Conservation (phyloP, 2,113 vertebrate species). For the Oncorhynchus clarkii region DNA sequence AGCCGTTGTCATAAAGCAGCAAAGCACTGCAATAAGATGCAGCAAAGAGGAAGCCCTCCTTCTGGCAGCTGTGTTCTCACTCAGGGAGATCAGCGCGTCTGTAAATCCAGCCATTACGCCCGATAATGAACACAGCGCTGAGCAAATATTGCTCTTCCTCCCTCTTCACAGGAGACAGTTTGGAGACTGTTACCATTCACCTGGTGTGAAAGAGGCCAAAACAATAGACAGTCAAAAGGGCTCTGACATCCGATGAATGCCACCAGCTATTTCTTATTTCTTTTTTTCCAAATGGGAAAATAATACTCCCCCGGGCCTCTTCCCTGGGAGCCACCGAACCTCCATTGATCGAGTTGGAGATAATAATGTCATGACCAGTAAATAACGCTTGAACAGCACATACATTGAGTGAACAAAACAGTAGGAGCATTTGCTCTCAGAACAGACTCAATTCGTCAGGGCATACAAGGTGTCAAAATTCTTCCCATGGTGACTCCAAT, state of each 20-base stretch:
- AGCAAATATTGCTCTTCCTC: conserved; percentile 56
- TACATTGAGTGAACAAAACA: conserved; percentile 34
- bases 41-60: neutral
- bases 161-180: conserved; percentile 46
- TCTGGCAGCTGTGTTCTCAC: neutral
- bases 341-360: conserved; percentile 78
- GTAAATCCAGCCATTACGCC: conserved; percentile 50
- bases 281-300: conserved; percentile 60
- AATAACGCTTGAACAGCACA: conserved; percentile 81
- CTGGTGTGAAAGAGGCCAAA: conserved; percentile 72
- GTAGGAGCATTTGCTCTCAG: too few species aligned
- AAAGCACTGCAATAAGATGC: neutral
- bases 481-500: too few species aligned
- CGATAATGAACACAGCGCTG: conserved; percentile 61
- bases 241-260: conserved; percentile 68
- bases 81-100: neutral
- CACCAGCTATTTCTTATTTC: conserved; percentile 75
- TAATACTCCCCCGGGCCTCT: conserved; percentile 75
- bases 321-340: conserved; percentile 63
- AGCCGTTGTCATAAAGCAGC: neutral
- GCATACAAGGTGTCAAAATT: too few species aligned
- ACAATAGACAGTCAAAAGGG: conserved; percentile 67
- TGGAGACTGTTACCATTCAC: conserved; percentile 60
- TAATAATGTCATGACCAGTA: conserved; percentile 85
- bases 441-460: too few species aligned